phyloP scores from a whole-genome alignment of 2,888 invertebrate genomes.

The Sylvicola cinctus region DNA sequence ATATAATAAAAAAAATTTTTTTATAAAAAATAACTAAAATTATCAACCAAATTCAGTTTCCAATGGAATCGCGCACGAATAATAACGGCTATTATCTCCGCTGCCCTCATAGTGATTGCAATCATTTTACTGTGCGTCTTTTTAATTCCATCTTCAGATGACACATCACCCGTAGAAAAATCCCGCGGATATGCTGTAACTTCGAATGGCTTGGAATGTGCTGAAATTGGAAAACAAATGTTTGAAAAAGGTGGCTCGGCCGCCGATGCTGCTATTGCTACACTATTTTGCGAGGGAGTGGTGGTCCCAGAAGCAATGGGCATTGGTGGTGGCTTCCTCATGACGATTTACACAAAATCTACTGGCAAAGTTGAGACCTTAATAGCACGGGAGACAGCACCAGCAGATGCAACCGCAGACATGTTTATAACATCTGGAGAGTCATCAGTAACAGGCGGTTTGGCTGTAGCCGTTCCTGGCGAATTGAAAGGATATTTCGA shows the following conservation, averaged over 20 bases:
- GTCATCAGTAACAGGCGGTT: conserved; percentile 37
- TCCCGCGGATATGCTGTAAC: no score
- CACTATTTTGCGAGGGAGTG: conserved; percentile 68
- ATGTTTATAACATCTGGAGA: conserved; percentile 28
- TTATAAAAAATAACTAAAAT: no score
- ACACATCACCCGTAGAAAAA: no score
- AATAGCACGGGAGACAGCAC: conserved; percentile 57
- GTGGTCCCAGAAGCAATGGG: conserved; percentile 65
- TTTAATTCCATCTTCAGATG: no score
- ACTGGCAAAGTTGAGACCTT: conserved; percentile 38
- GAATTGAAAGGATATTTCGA: conserved; percentile 71
- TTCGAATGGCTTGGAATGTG: conserved; percentile 55
- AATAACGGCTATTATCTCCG: no score
- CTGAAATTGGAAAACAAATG: conserved; percentile 41
- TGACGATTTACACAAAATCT: conserved; percentile 47
- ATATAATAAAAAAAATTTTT: no score
- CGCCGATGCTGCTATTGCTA: conserved; percentile 64
- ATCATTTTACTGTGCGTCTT: no score
- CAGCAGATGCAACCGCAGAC: conserved; percentile 32
- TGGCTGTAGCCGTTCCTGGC: conserved; percentile 69
- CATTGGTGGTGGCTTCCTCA: conserved; percentile 56
- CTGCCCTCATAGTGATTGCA: no score
- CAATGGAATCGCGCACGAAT: no score
- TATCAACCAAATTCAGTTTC: no score
- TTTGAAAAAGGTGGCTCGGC: conserved; percentile 30